Evolutionary conservation across 2,797 vertebrate species (phyloP).

Genomic region (Vipera ursinii): DNA sequence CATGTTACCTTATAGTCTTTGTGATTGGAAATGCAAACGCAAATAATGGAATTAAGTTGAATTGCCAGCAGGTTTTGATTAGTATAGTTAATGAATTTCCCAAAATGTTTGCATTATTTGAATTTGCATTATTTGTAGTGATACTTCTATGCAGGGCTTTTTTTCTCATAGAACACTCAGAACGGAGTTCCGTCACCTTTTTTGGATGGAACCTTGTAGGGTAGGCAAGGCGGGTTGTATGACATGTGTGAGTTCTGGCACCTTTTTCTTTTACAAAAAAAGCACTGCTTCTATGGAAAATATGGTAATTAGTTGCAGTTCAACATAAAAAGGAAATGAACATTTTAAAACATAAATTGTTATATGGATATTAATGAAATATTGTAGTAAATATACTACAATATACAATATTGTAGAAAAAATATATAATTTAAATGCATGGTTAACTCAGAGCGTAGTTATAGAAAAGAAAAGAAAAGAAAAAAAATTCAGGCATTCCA

Average conservation of each 20-base stretch:
- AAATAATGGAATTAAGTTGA: neutral
- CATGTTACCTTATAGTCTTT: neutral
- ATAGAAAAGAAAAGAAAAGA: neutral
- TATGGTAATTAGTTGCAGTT: neutral
- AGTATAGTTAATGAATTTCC: neutral
- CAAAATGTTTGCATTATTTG: neutral
- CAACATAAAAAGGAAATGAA: neutral
- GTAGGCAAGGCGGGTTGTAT: too few species aligned
- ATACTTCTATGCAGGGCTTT: neutral
- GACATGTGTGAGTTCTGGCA: too few species aligned
- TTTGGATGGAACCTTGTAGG: too few species aligned
- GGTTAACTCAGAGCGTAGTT: neutral
- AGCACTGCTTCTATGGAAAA: neutral
- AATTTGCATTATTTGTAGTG: neutral
- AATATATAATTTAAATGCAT: neutral
- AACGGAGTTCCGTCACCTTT: too few species aligned
- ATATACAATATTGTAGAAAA: too few species aligned
- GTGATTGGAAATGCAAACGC: neutral
- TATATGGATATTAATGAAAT: neutral
- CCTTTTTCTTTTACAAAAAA: too few species aligned
- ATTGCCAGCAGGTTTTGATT: neutral
- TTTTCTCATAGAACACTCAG: too few species aligned
- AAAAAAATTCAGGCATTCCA: neutral
- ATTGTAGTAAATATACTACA: neutral
- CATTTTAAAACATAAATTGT: neutral